Evolutionary conservation across 2,797 vertebrate genomes (phyloP).

Genomic region (Acridotheres tristis): DNA sequence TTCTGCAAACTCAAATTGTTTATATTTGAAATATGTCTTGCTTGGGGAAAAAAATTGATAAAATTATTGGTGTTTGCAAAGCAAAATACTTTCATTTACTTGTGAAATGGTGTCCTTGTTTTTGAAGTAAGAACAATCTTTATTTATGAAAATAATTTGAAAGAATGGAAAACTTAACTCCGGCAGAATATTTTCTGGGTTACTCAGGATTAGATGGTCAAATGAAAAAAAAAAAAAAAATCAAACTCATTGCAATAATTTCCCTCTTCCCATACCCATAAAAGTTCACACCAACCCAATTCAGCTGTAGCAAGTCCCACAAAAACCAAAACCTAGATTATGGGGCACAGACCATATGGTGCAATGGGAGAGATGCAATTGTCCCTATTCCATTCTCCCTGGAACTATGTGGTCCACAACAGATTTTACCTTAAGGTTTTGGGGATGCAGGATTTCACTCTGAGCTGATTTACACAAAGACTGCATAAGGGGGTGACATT

Average conservation of each 20-base stretch:
- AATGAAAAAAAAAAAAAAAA: background rate
- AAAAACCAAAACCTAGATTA: background rate
- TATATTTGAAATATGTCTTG: background rate
- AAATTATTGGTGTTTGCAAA: background rate
- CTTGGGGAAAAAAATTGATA: background rate
- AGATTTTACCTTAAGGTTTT: rapidly evolving
- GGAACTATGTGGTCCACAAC: rapidly evolving
- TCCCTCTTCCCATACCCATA: background rate
- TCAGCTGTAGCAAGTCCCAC: background rate
- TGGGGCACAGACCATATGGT: rapidly evolving
- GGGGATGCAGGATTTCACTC: background rate
- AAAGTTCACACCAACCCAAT: background rate
- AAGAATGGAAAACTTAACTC: background rate
- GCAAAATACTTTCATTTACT: background rate
- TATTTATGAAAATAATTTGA: background rate
- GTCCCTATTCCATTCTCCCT: background rate
- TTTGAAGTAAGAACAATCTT: conserved; percentile 7
- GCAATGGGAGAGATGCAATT: rapidly evolving
- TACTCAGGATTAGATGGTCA: conserved; percentile 23
- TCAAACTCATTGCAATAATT: background rate
- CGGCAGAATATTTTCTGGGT: conserved; percentile 21
- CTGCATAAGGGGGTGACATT: too few species aligned
- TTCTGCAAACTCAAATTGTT: background rate
- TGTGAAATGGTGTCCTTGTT: background rate
- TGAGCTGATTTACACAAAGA: background rate